Base-by-base conservation (phyloP, 1,140 invertebrate genomes). In the Cherax quadricarinatus region DNA sequence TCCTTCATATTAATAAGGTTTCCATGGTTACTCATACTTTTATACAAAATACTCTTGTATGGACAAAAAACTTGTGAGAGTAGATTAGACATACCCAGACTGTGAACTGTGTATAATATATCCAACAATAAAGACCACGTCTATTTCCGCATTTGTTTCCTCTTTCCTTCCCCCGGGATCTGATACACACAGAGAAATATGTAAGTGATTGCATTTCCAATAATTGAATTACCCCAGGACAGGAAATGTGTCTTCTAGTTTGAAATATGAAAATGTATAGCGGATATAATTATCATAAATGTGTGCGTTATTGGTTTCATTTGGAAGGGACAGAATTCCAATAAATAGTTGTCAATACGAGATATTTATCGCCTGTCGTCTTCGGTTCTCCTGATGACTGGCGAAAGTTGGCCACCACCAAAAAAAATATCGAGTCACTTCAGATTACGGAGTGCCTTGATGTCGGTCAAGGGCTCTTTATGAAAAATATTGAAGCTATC, bases 21-120 rank as follows among this genome's bases (percentile, higher is more conserved):
- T 81, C 53, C 48, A 51, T 81, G 79, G 48, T 81, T 48, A 81
- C 41, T 81, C 41, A 81, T 81, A 81, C 79, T 81, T 81, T 81
- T 81, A 81, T 81, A 81, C 79, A 81, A 66, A 66, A 66, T 66
- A 66, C 21, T 18, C 62, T 66, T 66, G 12, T 66, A 66, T 21
- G 62, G 21, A 66, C 5, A 66, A 66, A 66, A 21, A 66, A 14
- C 18, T 21, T 66, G 62, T 66, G 62, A 66, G 21, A 21, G 62
- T 66, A 66, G 62, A 66, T 5, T 66, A 66, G 62, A 18, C 10
- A 12, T 21, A 0, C 62, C 21, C 16, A 14, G 18, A 66, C 18
- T 18, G 62, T 66, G 62, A 66, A 66, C 62, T 66, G 62, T 66
- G 62, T 66, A 66, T 66, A 66, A 66, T 66, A 66, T 66, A 66